phyloP scores from a whole-genome alignment of 92 coral and sea anemone genomes.

The Actinernus sp. region DNA sequence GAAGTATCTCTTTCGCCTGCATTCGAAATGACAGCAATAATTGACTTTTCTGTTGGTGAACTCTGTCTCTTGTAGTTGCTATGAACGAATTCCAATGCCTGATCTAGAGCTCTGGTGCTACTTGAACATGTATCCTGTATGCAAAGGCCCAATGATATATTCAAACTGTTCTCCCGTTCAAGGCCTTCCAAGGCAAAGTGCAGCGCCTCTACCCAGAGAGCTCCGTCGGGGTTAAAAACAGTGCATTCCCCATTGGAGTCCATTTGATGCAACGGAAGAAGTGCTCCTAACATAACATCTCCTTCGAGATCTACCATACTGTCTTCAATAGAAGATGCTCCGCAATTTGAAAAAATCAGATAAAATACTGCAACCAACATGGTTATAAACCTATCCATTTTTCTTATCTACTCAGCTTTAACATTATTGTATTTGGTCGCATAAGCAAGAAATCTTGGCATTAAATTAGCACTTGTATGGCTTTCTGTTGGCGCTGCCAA shows the following conservation, averaged over 20 bases:
- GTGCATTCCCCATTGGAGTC: slow-evolving; percentile 21
- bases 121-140: slow-evolving; percentile 73
- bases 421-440: too few relatives aligned
- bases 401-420: too few relatives aligned
- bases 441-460: too few relatives aligned
- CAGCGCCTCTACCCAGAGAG: slow-evolving; percentile 67
- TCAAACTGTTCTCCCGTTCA: slow-evolving; percentile 31
- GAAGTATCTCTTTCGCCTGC: slow-evolving; percentile 52
- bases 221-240: slow-evolving; percentile 23
- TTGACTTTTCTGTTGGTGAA: neutral
- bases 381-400: neutral
- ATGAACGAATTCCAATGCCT: slow-evolving; percentile 69
- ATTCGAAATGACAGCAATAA: slow-evolving; percentile 61
- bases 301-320: slow-evolving; percentile 9
- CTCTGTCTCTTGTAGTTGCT: neutral
- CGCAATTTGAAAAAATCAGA: neutral
- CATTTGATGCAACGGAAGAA: slow-evolving; percentile 60
- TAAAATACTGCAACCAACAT: neutral
- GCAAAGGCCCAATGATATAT: slow-evolving; percentile 51
- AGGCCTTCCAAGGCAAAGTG: slow-evolving; percentile 63
- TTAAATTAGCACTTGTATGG: too few relatives aligned
- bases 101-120: slow-evolving; percentile 39
- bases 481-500: too few relatives aligned
- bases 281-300: slow-evolving; percentile 67
- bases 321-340: neutral